Evolutionary conservation across 1,140 invertebrate genomes (phyloP).

Genomic region (Diabrotica undecimpunctata): DNA sequence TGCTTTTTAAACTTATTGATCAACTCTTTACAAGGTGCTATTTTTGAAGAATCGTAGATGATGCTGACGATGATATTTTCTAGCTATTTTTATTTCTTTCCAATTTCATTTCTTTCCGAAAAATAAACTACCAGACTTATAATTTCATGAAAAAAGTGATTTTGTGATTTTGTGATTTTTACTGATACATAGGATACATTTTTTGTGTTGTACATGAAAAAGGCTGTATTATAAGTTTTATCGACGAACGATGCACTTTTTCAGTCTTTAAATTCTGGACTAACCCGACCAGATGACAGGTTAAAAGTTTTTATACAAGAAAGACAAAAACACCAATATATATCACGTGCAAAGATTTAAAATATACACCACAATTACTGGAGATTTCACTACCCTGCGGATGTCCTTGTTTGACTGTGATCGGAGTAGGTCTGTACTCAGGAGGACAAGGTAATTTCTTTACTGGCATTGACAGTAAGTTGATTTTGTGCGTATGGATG

Average conservation of each 20-base stretch:
- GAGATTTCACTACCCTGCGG: neutral
- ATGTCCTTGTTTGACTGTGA: slow-evolving; percentile 14
- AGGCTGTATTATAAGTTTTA: no score
- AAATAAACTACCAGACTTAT: no score
- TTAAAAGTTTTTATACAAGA: neutral
- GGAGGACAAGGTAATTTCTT: slow-evolving; percentile 12
- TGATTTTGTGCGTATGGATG: neutral
- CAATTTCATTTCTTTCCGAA: no score
- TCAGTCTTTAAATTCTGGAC: neutral
- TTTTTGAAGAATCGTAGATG: no score
- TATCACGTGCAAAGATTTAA: neutral
- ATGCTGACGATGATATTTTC: no score
- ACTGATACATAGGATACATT: no score
- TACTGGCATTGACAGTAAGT: neutral
- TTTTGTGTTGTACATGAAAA: no score
- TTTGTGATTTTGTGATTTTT: no score
- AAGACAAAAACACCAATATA: neutral
- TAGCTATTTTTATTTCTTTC: no score
- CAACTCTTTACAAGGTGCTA: no score
- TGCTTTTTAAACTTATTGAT: no score
- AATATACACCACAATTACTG: neutral
- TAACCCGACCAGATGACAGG: neutral
- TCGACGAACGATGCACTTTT: neutral
- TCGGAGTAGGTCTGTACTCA: slow-evolving; percentile 12
- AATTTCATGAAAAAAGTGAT: no score